These are phyloP conservation scores for Limanda limanda DNA, from an alignment of 2,113 vertebrate species.

Conservation along the genomic window DNA sequence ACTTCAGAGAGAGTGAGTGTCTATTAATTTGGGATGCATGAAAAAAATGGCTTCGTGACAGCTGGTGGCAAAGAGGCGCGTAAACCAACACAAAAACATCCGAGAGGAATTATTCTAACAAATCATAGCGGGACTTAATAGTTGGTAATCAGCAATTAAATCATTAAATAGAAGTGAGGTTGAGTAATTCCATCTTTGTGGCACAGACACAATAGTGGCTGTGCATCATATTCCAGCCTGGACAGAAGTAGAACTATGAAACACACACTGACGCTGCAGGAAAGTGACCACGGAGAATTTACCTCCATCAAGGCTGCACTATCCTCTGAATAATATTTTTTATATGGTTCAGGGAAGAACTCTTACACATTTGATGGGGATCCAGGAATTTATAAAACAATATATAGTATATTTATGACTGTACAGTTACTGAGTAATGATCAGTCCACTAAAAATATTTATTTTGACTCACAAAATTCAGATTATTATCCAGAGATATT, in stretches of 20 bases:
- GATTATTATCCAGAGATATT: too few species aligned
- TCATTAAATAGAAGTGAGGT: conserved; percentile 47
- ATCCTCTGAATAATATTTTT: not conserved
- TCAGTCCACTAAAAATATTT: too few species aligned
- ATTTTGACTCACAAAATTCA: too few species aligned
- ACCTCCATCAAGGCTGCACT: not conserved
- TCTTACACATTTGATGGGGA: too few species aligned
- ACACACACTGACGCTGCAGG: not conserved
- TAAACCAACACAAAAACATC: conserved; percentile 56
- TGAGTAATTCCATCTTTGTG: conserved; percentile 33
- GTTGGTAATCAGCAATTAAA: conserved; percentile 61
- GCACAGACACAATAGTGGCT: not conserved
- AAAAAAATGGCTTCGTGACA: conserved; percentile 70
- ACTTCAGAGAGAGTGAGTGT: conserved; percentile 69
- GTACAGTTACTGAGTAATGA: too few species aligned
- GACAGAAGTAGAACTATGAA: not conserved
- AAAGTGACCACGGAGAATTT: not conserved
- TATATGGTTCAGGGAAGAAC: not conserved
- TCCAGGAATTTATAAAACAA: too few species aligned
- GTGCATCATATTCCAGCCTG: not conserved
- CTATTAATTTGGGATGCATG: conserved; percentile 75
- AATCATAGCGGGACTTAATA: conserved; percentile 41
- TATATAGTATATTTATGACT: too few species aligned
- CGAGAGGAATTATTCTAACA: conserved; percentile 56
- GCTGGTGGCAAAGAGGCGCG: conserved; percentile 58